Base-by-base conservation (phyloP, 2,888 invertebrate genomes). In the Coleophora flavipennella region DNA sequence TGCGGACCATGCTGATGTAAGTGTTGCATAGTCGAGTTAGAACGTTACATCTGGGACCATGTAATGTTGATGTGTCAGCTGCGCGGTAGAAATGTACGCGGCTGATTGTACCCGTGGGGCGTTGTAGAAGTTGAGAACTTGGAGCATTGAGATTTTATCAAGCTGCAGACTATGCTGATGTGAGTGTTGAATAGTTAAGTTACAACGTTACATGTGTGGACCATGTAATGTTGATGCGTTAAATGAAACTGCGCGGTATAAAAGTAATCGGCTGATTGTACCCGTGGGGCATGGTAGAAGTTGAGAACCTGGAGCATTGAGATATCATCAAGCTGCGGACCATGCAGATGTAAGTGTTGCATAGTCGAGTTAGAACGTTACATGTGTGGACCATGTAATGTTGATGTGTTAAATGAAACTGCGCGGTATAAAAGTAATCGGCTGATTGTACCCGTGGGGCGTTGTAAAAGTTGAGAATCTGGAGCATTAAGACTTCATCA, bases 121-220 rank as follows among this genome's bases (percentile, higher is more conserved):
- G 97, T 98, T 1, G 97, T 98, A 8, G 98, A 98, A 81, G 97
- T 98, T 9, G 98, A 99, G 77, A 98, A 98, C 87, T 96, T 97
- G 0, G 97, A 97, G 34, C 98, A n/a, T n/a, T n/a, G n/a, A n/a
- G n/a, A n/a, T n/a, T n/a, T n/a, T n/a, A n/a, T n/a, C n/a, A n/a
- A n/a, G n/a, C n/a, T n/a, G n/a, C n/a, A n/a, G n/a, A n/a, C n/a
- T n/a, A n/a, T n/a, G n/a, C n/a, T n/a, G n/a, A n/a, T n/a, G n/a
- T n/a, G n/a, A n/a, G n/a, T n/a, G n/a, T n/a, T n/a, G n/a, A n/a
- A n/a, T n/a, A n/a, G n/a, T n/a, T n/a, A n/a, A n/a, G n/a, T n/a
- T n/a, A n/a, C n/a, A n/a, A n/a, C 3, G 20, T 20, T 20, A n/a
- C n/a, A n/a, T n/a, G n/a, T n/a, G n/a, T n/a, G 8, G 14, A n/a